Percentiles rank a stretch among this genome's conserved stretches.
These are phyloP conservation scores for Steinernema carpocapsae DNA, from an alignment of 2,888 invertebrate genomes.

Conservation along the genomic window DNA sequence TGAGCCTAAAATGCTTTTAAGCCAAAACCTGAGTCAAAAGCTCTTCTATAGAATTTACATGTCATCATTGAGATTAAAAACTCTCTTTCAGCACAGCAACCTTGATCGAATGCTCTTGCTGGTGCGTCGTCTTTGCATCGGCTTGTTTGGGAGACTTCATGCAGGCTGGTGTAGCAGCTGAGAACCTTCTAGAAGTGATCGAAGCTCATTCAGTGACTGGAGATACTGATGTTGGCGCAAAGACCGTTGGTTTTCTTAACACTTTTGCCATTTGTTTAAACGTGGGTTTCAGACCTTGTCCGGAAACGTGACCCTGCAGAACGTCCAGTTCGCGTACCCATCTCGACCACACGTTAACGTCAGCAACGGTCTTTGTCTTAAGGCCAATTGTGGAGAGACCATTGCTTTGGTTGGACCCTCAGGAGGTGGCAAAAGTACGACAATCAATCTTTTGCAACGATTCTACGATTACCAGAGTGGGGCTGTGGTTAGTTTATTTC, in stretches of 20 bases:
- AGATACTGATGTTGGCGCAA: background rate
- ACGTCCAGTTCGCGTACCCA: background rate
- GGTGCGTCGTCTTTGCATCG: conserved; percentile 3
- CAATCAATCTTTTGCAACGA: conserved; percentile 15
- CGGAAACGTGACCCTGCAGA: background rate
- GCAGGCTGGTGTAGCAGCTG: conserved; percentile 11
- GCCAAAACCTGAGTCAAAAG: too few species aligned
- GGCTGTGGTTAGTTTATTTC: background rate
- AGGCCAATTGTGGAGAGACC: conserved; percentile 13
- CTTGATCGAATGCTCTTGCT: background rate
- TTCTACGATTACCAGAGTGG: conserved; percentile 16
- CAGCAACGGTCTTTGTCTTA: background rate
- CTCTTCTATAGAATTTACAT: too few species aligned
- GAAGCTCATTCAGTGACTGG: conserved; percentile 8
- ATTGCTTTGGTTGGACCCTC: conserved; percentile 18
- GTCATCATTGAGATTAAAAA: background rate
- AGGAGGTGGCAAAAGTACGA: conserved; percentile 25
- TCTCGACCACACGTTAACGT: conserved; percentile 7
- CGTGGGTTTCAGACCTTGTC: too few species aligned
- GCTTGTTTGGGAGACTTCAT: conserved; percentile 1
- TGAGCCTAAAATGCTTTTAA: too few species aligned
- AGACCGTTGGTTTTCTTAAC: background rate
- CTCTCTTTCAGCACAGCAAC: background rate
- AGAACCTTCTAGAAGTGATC: background rate
- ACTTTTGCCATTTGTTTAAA: too few species aligned